A percentile compares a stretch with the other conserved stretches of the same genome.
Evolutionary conservation across 2,113 vertebrate genomes (phyloP).

Genomic region (Petromus typicus): DNA sequence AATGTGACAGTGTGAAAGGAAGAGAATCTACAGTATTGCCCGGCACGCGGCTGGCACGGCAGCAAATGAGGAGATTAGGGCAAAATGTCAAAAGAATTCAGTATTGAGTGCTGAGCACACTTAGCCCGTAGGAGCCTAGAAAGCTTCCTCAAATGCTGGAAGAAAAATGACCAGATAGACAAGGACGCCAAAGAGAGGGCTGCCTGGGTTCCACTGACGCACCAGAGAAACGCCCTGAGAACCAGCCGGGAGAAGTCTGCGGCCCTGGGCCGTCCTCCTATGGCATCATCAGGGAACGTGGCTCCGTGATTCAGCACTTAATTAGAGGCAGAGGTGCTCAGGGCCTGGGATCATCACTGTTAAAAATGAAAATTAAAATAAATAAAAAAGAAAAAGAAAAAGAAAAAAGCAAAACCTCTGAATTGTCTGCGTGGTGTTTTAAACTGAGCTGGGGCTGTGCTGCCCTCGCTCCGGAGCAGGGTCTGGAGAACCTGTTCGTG

Average conservation of each 20-base stretch:
- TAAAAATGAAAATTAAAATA: background rate
- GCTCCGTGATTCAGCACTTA: background rate
- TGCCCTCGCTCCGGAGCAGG: background rate
- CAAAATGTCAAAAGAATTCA: background rate
- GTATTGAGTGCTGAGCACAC: background rate
- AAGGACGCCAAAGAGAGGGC: background rate
- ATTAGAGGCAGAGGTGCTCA: background rate
- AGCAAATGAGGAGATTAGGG: background rate
- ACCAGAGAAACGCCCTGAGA: background rate
- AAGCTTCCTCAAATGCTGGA: background rate
- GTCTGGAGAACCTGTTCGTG: background rate
- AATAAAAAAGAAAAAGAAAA: no score
- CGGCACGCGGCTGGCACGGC: background rate
- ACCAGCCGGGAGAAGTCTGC: background rate
- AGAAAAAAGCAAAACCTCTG: background rate
- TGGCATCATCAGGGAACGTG: fast-evolving
- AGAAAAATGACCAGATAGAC: background rate
- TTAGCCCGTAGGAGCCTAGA: background rate
- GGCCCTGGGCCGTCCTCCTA: background rate
- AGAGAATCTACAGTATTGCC: background rate
- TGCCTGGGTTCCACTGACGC: background rate
- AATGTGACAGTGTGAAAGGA: background rate
- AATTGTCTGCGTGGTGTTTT: background rate
- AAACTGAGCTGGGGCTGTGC: background rate
- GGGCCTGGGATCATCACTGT: background rate